These are phyloP conservation scores for Otis tarda DNA, from an alignment of 2,113 vertebrate genomes.

Conservation along the genomic window DNA sequence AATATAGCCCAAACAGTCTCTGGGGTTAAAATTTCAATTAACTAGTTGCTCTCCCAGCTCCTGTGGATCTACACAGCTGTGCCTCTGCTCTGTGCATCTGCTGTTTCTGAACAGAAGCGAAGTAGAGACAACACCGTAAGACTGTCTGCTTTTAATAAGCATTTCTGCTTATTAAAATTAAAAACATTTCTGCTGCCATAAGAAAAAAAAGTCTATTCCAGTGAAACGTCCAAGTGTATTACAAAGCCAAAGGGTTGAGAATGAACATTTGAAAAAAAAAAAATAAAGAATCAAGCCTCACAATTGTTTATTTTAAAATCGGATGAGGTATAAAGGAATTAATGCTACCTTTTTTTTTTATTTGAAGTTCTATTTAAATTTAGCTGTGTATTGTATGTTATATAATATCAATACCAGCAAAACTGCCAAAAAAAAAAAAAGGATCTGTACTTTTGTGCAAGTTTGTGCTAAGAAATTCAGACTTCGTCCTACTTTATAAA, in stretches of 20 bases:
- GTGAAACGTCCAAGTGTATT: not conserved
- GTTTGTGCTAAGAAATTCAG: constrained; percentile 39
- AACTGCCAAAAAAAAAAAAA: not conserved
- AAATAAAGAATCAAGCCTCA: not conserved
- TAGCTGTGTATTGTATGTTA: not conserved
- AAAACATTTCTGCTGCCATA: not conserved
- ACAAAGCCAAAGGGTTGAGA: not conserved
- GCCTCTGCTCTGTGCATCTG: not conserved
- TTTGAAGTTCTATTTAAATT: constrained; percentile 32
- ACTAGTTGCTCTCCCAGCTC: not conserved
- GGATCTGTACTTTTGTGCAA: not conserved
- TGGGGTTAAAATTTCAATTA: not conserved
- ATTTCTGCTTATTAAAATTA: no score
- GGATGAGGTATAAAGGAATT: not conserved
- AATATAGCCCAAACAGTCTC: not conserved
- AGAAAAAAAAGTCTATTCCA: not conserved
- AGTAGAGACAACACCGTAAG: not conserved
- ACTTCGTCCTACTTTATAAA: constrained; percentile 66
- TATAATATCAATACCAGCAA: constrained; percentile 2
- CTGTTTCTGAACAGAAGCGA: not conserved
- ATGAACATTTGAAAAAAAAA: not conserved
- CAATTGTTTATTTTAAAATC: not conserved
- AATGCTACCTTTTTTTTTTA: not conserved
- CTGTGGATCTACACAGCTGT: not conserved
- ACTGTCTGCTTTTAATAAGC: not conserved